Evolutionary conservation across 1,140 invertebrate species (phyloP).

Genomic region (Rhyzopertha dominica): DNA sequence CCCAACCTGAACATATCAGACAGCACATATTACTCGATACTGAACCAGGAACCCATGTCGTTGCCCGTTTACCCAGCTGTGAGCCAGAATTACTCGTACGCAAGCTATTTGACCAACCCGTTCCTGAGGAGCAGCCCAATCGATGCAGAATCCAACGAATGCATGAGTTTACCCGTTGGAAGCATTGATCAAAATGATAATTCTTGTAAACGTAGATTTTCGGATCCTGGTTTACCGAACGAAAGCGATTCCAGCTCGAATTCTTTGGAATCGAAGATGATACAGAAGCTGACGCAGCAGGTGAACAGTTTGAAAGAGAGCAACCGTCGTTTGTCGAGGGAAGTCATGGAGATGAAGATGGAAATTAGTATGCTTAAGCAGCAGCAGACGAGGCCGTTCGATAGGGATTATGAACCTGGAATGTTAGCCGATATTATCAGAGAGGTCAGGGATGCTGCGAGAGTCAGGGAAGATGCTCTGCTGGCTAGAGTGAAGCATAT

Average conservation of each 20-base stretch:
- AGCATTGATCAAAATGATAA: conserved; percentile 40
- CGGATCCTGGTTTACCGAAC: conserved; percentile 52
- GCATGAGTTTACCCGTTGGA: conserved; percentile 49
- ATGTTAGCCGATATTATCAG: conserved; percentile 68
- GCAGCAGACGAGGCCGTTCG: conserved; percentile 44
- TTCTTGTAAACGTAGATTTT: conserved; percentile 49
- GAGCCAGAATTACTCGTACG: conserved; percentile 31
- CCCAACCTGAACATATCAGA: conserved; percentile 30
- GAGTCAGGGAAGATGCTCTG: conserved; percentile 64
- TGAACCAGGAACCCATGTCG: conserved; percentile 49
- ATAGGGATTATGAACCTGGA: conserved; percentile 64
- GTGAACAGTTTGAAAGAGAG: conserved; percentile 49
- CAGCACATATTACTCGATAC: conserved; percentile 45
- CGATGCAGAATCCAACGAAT: conserved; percentile 42
- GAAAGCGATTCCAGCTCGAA: conserved; percentile 50
- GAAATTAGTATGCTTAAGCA: conserved; percentile 49
- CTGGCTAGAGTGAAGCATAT: conserved; percentile 55
- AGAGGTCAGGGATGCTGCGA: conserved; percentile 68
- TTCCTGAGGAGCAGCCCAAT: conserved; percentile 19
- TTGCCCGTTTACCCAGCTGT: conserved; percentile 46
- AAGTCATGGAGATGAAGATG: conserved; percentile 50
- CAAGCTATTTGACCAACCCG: conserved; percentile 37
- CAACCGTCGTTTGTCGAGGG: conserved; percentile 51
- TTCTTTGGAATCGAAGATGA: conserved; percentile 47
- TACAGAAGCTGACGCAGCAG: conserved; percentile 50